A percentile compares a stretch with the other conserved stretches of the same genome.
Conservation (phyloP, 2,797 vertebrate species). For the Antennarius maculatus region DNA sequence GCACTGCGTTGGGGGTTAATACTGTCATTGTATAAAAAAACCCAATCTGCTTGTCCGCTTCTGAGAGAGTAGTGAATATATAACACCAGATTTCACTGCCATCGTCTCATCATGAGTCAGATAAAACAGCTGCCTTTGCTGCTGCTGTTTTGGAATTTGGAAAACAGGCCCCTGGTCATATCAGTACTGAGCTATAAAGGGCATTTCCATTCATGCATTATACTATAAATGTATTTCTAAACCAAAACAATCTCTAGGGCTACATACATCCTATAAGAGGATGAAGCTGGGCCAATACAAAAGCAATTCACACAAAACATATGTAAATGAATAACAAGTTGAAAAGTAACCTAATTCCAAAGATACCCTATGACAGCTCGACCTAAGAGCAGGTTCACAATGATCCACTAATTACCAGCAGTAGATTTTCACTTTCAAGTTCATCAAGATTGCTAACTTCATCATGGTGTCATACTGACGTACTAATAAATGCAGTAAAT, state of each 20-base stretch:
- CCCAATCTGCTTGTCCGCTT: constrained; percentile 7
- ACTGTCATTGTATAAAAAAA: constrained; percentile 11
- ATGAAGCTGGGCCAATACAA: not conserved
- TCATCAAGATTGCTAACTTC: not conserved
- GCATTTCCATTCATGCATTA: not conserved
- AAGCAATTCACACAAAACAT: not conserved
- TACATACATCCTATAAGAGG: no score
- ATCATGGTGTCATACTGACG: not conserved
- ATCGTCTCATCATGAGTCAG: constrained; percentile 2
- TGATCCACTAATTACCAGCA: not conserved
- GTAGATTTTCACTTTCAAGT: not conserved
- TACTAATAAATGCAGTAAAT: no score
- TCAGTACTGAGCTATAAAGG: not conserved
- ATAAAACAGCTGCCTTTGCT: not conserved
- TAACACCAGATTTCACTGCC: not conserved
- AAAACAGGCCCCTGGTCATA: not conserved
- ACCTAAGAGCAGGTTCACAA: not conserved
- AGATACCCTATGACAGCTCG: not conserved
- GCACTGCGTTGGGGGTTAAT: constrained; percentile 8
- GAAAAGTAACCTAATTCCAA: not conserved
- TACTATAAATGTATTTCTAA: not conserved
- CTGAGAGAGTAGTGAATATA: not conserved
- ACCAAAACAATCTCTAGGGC: no score
- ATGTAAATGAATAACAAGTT: not conserved
- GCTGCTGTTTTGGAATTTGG: not conserved